Percentiles rank a stretch among this genome's conserved stretches.
phyloP scores from a whole-genome alignment of 2,113 vertebrate species.

The Orthochromis malagaraziensis region DNA sequence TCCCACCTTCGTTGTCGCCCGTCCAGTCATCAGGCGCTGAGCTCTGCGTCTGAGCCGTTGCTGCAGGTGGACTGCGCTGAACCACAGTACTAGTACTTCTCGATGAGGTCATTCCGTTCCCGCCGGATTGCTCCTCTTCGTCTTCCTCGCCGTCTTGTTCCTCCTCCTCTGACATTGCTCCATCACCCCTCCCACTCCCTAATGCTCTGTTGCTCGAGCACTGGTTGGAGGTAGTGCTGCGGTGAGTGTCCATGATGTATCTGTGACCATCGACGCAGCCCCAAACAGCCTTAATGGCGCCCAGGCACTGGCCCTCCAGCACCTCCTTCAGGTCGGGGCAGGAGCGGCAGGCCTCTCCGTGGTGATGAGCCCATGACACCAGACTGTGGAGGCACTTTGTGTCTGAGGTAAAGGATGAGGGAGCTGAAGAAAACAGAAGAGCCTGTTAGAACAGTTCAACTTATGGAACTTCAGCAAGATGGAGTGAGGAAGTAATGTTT shows the following conservation, averaged over 20 bases:
- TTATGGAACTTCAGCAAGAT: too few species aligned
- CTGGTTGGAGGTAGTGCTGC: background rate
- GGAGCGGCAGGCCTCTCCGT: constrained; percentile 75
- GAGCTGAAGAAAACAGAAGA: background rate
- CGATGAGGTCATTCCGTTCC: background rate
- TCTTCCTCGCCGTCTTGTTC: background rate
- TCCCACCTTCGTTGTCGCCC: constrained; percentile 40
- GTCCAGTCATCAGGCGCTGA: constrained; percentile 3
- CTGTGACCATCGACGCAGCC: constrained; percentile 80
- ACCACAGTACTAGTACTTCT: background rate
- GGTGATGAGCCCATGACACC: constrained; percentile 85
- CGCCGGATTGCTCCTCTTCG: background rate
- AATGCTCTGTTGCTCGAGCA: background rate
- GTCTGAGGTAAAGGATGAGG: constrained; percentile 72
- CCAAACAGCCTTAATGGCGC: constrained; percentile 82
- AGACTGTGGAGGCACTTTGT: constrained; percentile 79
- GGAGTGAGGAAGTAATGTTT: background rate
- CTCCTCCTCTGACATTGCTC: background rate
- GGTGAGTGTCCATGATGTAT: constrained; percentile 79
- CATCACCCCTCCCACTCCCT: background rate
- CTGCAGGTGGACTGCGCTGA: background rate
- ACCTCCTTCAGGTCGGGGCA: constrained; percentile 81
- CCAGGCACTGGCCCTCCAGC: constrained; percentile 80
- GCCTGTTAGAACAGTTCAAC: background rate
- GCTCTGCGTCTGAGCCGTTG: constrained; percentile 7